Conservation (phyloP, 2,113 vertebrate species). For the Phodopus roborovskii region DNA sequence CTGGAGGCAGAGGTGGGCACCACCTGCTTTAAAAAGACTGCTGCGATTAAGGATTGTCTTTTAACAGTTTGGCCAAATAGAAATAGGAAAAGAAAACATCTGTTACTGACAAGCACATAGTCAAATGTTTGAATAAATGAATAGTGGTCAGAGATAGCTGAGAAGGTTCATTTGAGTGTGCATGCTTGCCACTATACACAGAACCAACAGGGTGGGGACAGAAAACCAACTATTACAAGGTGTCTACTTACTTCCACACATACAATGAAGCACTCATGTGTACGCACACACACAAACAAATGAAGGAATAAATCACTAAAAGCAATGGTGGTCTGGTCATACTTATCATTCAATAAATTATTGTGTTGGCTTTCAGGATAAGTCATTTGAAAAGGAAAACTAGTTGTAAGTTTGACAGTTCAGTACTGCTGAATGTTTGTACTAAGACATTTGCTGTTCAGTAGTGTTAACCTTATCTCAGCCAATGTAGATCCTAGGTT, state of each 20-base stretch:
- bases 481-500: background rate
- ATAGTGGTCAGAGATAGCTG: background rate
- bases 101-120: constrained; percentile 22
- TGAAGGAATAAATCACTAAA: background rate
- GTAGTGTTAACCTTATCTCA: background rate
- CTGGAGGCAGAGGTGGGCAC: constrained; percentile 71
- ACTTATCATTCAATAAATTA: background rate
- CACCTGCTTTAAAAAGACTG: constrained; percentile 62
- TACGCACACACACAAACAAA: background rate
- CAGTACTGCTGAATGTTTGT: background rate
- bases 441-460: background rate
- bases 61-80: constrained; percentile 56
- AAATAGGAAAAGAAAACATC: constrained; percentile 37
- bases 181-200: no score
- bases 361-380: background rate
- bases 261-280: background rate
- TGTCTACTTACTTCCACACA: background rate
- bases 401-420: background rate
- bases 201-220: background rate
- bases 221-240: background rate
- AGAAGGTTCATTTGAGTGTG: no score
- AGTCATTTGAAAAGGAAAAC: background rate
- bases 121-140: constrained; percentile 19
- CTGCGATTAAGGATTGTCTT: constrained; percentile 50
- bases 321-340: background rate